Evolutionary conservation across 2,797 vertebrate species (phyloP).

Genomic region (Myoxocephalus aenaeus): DNA sequence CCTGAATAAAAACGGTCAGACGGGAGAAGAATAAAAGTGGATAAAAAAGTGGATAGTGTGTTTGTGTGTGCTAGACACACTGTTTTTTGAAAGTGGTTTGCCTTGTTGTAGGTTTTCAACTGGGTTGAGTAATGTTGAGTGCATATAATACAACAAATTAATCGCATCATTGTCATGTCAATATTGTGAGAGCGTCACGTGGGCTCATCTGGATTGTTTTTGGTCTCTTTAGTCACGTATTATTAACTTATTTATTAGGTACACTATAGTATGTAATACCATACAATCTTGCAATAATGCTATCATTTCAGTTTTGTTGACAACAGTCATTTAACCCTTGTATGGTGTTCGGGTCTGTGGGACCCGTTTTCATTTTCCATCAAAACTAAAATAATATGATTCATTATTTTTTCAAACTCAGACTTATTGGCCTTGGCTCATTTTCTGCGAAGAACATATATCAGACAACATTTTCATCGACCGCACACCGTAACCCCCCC

Average conservation of each 20-base stretch:
- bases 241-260: too few relatives aligned
- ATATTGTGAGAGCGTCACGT: not conserved
- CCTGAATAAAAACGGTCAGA: conserved; percentile 52
- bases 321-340: not conserved
- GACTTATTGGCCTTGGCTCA: too few relatives aligned
- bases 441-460: too few relatives aligned
- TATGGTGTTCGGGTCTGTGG: too few relatives aligned
- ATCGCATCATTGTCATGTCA: not conserved
- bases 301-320: not conserved
- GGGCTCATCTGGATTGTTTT: not conserved
- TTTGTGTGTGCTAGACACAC: not conserved
- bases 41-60: not conserved
- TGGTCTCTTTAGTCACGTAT: not conserved
- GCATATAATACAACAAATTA: not conserved
- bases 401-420: too few relatives aligned
- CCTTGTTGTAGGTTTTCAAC: not conserved
- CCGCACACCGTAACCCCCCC: too few relatives aligned
- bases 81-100: not conserved
- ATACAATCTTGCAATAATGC: not conserved
- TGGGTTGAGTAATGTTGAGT: not conserved
- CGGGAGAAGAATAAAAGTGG: not conserved
- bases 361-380: too few relatives aligned
- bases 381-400: too few relatives aligned
- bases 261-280: not conserved
- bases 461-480: too few relatives aligned